These are phyloP conservation scores for Clarias magur DNA, from an alignment of 2,113 vertebrate species.

Conservation along the genomic window DNA sequence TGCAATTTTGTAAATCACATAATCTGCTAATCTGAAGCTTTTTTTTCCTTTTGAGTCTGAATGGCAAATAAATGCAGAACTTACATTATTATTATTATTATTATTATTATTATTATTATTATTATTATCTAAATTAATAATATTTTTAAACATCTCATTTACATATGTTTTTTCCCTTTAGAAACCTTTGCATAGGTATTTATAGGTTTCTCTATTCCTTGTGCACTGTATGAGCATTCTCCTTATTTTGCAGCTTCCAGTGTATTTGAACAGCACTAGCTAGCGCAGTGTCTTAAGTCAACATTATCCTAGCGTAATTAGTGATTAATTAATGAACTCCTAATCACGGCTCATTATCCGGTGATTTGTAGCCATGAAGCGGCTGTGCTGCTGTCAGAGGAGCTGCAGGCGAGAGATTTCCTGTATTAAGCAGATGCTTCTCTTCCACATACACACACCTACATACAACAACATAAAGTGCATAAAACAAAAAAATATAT, in stretches of 20 bases:
- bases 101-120: too few relatives aligned
- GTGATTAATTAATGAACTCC: slow-evolving; percentile 49
- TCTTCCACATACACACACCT: not conserved
- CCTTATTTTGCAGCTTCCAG: not conserved
- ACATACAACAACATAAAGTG: not conserved
- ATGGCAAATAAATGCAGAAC: too few relatives aligned
- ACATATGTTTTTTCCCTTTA: not conserved
- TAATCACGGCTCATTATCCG: slow-evolving; percentile 43
- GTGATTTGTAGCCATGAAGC: slow-evolving; percentile 36
- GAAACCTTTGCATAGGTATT: not conserved
- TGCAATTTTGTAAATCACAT: too few relatives aligned
- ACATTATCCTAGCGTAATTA: slow-evolving; percentile 42
- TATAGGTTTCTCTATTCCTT: not conserved
- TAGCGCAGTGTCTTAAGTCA: slow-evolving; percentile 35
- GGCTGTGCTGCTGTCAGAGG: slow-evolving; percentile 34
- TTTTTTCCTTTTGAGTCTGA: too few relatives aligned
- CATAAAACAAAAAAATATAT: not conserved
- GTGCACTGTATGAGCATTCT: not conserved
- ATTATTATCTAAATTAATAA: not conserved
- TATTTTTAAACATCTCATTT: not conserved
- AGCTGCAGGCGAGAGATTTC: slow-evolving; percentile 30
- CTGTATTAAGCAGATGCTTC: not conserved
- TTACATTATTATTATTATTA: too few relatives aligned
- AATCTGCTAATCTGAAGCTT: too few relatives aligned
- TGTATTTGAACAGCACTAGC: slow-evolving; percentile 31